Base-by-base conservation (phyloP, 2,888 invertebrate genomes). In the Drosophila seclusa region DNA sequence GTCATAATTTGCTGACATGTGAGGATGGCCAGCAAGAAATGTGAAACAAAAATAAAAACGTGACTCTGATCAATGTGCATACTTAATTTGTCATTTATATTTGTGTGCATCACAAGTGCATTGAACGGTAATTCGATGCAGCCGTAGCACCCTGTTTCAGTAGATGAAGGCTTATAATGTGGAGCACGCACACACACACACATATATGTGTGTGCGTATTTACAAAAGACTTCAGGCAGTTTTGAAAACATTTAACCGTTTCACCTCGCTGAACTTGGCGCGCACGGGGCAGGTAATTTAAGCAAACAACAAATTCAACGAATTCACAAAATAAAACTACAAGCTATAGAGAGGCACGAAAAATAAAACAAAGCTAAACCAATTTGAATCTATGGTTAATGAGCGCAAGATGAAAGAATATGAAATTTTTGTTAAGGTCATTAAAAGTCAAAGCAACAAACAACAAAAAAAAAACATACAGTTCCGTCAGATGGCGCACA, bases 211-310 rank as follows among this genome's bases (percentile, higher is more conserved):
- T 24, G 21, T 11, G 27, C 29, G 24, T 36, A 31, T 52, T 52
- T 29, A 45, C 36, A 55, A 48, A 27, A 60, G 69, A 76, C 72
- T 69, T 52, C 64, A 66, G 76, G 83, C 78, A 80, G 74, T 80
- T 85, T 88, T 83, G 66, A 80, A 91, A 91, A 90, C 89, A 91
- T 90, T 91, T 91, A 90, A 89, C 82, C 82, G 91, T 90, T 91
- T 91, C 91, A 91, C 89, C 90, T 91, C 87, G 92, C 76, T 91
- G 91, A 91, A 82, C 92, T 81, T 83, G 62, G 78, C 62, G 63
- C 60, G 59, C 82, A 69, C 76, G 50, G 60, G 58, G 64, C 70
- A 74, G 64, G 68, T 81, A 90, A 88, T 88, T 89, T 83, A 80
- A 68, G 78, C 81, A 86, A 80, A 83, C 68, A 80, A 75, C 83